Evolutionary conservation across 2,113 vertebrate genomes (phyloP), one percentile per base, ranked within the genome.

Genomic region (Poicephalus gulielmi): DNA sequence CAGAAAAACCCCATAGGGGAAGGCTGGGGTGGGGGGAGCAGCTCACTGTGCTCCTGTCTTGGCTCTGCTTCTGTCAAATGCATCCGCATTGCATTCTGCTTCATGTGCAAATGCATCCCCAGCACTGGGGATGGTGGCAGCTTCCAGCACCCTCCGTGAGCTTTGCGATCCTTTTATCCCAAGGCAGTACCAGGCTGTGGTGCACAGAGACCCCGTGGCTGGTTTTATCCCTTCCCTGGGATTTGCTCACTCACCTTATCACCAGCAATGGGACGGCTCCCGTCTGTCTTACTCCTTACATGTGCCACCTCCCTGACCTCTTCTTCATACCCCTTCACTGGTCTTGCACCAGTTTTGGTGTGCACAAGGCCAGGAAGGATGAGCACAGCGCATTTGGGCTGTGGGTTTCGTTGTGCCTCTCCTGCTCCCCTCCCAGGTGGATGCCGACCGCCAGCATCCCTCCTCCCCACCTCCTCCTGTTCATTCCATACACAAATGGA

Each of bases 401-500:
- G 37, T 0, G 6, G 66, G 11, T 47, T 27, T 39, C 19, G 41
- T 94, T 39, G 17, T 74, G 46, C 35, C 46, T 50, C 35, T 69
- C 71, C 44, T 33, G 68, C 43, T 44, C 67, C 73, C 37, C 17
- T 52, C 53, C 35, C 74, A 84, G 92, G 53, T 87, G 80, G 80
- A 68, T 79, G 81, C 73, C 16, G 85, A 37, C 73, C 24, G 22
- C 63, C 93, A 50, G 80, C 62, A 86, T 90, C 94, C 83, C 88
- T 59, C 57, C 78, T 28, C 16, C 52, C 76, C 20, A 7, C 33
- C 44, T 17, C 35, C n/a, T 86, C 50, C 46, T 18, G n/a, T 77
- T 87, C 68, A 41, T 89, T 86, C 90, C 75, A 13, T 70, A 75
- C 82, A 89, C 95, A 97, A 91, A 94, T 85, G 5, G 86, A 91